Evolutionary conservation across 2,113 vertebrate species (phyloP).

Genomic region (Galbula dea): DNA sequence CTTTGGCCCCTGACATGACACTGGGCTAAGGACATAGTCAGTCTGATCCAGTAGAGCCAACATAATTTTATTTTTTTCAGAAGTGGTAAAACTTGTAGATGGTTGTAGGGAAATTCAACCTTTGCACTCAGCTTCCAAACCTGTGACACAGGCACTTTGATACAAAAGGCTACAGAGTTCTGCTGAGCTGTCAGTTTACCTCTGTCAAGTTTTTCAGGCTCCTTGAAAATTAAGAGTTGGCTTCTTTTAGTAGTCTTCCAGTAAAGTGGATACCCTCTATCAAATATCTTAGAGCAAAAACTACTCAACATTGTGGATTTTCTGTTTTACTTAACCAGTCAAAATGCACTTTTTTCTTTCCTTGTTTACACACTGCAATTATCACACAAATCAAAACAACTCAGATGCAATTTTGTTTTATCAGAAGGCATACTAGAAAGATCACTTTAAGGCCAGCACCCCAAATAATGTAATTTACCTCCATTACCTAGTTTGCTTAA

Average conservation of each 20-base stretch:
- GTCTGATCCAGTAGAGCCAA: background rate
- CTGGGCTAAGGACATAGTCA: background rate
- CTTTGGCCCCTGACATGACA: background rate
- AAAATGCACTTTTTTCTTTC: background rate
- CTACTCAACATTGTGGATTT: background rate
- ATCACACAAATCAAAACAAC: conserved; percentile 15
- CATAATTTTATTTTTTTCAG: background rate
- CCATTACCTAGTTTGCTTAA: conserved; percentile 58
- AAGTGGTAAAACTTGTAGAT: background rate
- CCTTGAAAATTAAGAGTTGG: background rate
- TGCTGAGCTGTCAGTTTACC: background rate
- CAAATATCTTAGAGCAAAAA: background rate
- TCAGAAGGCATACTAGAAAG: conserved; percentile 51
- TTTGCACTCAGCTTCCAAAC: background rate
- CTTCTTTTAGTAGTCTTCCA: background rate
- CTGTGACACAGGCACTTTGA: background rate
- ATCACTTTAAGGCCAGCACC: conserved; percentile 46
- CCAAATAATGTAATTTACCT: conserved; percentile 61
- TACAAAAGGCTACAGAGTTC: background rate
- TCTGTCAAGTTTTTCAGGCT: background rate
- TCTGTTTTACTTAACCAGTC: background rate
- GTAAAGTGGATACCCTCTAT: background rate
- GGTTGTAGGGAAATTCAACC: background rate
- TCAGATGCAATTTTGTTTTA: conserved; percentile 55
- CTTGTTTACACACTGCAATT: background rate